phyloP scores from a whole-genome alignment of 2,113 vertebrate species.

The Corythaixoides concolor region DNA sequence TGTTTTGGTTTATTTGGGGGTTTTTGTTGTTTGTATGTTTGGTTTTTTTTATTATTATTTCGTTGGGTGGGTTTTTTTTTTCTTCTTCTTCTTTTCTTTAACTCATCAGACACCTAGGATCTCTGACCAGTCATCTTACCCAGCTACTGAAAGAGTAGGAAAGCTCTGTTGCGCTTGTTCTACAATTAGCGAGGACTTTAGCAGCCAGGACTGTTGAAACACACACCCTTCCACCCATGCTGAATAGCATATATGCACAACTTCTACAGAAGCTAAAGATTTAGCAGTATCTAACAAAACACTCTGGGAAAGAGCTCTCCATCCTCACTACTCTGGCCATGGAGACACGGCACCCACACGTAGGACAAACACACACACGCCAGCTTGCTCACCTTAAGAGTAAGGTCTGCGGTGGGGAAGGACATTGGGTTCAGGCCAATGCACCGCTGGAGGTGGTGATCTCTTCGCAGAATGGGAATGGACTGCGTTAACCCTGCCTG shows the following conservation, averaged over 20 bases:
- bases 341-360: background rate
- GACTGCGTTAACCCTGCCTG: constrained; percentile 87
- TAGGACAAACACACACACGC: background rate
- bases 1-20: background rate
- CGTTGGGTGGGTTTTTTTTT: background rate
- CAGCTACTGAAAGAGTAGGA: background rate
- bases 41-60: no score
- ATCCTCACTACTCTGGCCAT: background rate
- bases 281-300: background rate
- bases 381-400: constrained; percentile 86
- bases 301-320: background rate
- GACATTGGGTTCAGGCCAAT: constrained; percentile 93
- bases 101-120: background rate
- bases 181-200: background rate
- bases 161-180: background rate
- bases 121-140: background rate
- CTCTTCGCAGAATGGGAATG: constrained; percentile 92
- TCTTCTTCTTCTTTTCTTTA: background rate
- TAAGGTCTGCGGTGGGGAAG: constrained; percentile 93
- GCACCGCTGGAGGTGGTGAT: constrained; percentile 92
- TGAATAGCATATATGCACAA: fast-evolving
- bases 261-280: background rate
- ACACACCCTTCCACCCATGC: fast-evolving
- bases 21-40: background rate
- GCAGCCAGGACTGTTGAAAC: background rate